Base-by-base conservation (phyloP, 1,140 invertebrate species). In the Contarinia nasturtii region DNA sequence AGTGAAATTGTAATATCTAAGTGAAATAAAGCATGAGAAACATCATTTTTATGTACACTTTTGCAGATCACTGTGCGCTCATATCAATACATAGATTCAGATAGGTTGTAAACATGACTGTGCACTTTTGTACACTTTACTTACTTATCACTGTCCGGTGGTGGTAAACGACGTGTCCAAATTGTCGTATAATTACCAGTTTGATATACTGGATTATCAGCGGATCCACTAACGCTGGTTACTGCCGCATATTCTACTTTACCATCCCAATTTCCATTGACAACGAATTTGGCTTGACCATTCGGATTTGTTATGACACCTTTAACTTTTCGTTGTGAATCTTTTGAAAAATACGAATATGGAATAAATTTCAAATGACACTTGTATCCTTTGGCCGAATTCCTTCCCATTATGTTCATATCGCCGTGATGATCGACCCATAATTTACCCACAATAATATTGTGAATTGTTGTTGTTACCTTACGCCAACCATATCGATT, bases 401-500 rank as follows among this genome's bases (percentile, higher is more conserved):
- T 92, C 49, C 71, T 68, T 42, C 75, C 75, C 21, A 77, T 73
- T 51, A 98, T 97, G 60, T 96, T 91, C 90, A 96, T 97, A 60
- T 98, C 94, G 33, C 95, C 96, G 61, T 95, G 89, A 64, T 98
- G 91, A 70, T 98, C 96, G 14, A 99, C 90, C 96, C 96, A 99
- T 49, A 99, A 73, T 68, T 92, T 93, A 46, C 96, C 96, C 34
- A 99, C 93, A 53, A 99, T 98, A 51, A 98, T 98, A 67, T 99
- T 99, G 68, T 98, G 94, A 18, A 97, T 89, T 15, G 93, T 98
- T 11, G 94, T 98, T 10, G 91, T 96, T 19, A 98, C 90, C 72
- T 98, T 98, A 49, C 87, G 73, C 92, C 95, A 99, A 7, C 90
- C 90, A 64, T 94, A 98, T 60, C 93, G 87, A 67, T 92, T 80